A percentile compares a stretch with the other conserved stretches of the same genome.
These are phyloP conservation scores for Lates japonicus DNA, from an alignment of 2,797 vertebrate genomes.

Conservation along the genomic window DNA sequence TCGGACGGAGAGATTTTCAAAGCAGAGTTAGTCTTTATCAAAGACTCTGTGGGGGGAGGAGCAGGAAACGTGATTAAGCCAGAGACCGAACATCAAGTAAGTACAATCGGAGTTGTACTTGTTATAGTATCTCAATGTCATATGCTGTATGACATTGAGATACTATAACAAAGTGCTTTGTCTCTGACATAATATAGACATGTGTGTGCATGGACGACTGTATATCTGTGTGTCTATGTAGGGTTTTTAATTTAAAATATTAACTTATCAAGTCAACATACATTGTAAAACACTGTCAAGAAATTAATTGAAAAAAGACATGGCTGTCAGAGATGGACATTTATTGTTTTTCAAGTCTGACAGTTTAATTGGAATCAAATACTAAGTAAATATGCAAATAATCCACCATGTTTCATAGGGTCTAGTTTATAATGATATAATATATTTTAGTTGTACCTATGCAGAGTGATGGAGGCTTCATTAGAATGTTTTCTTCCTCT, in stretches of 20 bases:
- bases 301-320: background rate
- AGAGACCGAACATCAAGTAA: slow-evolving; percentile 68
- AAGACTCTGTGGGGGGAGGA: slow-evolving; percentile 85
- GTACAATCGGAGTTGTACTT: slow-evolving; percentile 35
- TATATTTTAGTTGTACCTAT: background rate
- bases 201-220: background rate
- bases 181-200: background rate
- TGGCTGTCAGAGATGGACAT: background rate
- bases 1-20: slow-evolving; percentile 88
- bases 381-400: background rate
- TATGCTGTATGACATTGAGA: background rate
- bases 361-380: slow-evolving; percentile 19
- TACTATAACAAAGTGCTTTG: background rate
- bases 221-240: background rate
- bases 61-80: slow-evolving; percentile 61
- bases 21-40: slow-evolving; percentile 90
- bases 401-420: background rate
- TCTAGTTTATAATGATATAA: background rate
- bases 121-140: too few species aligned
- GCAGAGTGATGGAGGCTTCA: background rate
- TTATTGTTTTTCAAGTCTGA: slow-evolving; percentile 21
- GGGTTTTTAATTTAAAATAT: background rate
- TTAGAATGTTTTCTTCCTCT: background rate
- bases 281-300: background rate
- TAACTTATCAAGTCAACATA: background rate